phyloP scores from a whole-genome alignment of 2,797 vertebrate species.

The Amblyraja radiata region DNA sequence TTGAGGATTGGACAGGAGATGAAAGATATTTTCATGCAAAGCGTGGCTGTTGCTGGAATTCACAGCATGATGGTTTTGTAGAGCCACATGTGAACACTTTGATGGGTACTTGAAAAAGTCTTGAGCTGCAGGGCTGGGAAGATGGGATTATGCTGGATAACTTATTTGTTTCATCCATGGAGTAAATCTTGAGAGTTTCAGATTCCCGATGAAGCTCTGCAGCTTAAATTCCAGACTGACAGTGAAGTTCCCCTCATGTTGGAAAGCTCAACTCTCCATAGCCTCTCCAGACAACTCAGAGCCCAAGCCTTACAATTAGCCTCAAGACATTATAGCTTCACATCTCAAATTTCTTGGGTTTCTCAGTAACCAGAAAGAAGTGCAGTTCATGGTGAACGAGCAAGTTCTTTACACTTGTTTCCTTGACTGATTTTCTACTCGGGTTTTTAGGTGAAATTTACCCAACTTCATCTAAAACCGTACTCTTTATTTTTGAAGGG shows the following conservation, averaged over 20 bases:
- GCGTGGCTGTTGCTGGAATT: too few relatives aligned
- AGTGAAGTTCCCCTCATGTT: not conserved
- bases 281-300: not conserved
- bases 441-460: not conserved
- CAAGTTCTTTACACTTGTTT: not conserved
- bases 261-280: not conserved
- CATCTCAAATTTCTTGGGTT: not conserved
- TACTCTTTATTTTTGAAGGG: not conserved
- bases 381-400: not conserved
- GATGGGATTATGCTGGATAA: too few relatives aligned
- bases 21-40: too few relatives aligned
- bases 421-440: not conserved
- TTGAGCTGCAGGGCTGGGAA: too few relatives aligned
- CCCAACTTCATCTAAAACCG: not conserved
- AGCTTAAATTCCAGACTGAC: not conserved
- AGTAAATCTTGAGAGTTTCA: not conserved
- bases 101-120: too few relatives aligned
- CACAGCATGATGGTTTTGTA: too few relatives aligned
- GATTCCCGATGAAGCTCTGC: not conserved
- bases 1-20: too few relatives aligned
- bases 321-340: not conserved
- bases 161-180: too few relatives aligned
- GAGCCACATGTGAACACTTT: too few relatives aligned
- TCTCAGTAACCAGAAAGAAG: not conserved
- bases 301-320: not conserved